Conservation (phyloP, 2,797 vertebrate genomes). For the Crenuchus spilurus region DNA sequence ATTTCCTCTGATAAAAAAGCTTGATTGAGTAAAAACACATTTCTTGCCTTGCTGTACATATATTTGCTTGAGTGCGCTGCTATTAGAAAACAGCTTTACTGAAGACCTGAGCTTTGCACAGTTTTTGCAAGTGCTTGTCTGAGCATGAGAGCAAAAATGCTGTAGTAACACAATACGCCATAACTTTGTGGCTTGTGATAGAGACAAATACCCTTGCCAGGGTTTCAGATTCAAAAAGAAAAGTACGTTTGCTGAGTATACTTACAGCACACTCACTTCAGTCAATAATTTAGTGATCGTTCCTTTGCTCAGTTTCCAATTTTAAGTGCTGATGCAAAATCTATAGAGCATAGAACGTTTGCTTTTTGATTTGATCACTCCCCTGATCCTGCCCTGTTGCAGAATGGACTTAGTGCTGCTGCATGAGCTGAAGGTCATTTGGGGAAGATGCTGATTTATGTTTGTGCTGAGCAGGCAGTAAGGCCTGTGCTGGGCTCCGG, state of each 20-base stretch:
- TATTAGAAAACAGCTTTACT: slow-evolving; percentile 14
- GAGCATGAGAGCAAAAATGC: slow-evolving; percentile 36
- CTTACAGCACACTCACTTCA: not conserved
- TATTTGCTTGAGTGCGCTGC: not conserved
- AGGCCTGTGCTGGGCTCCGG: slow-evolving; percentile 59
- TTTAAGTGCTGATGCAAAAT: slow-evolving; percentile 1
- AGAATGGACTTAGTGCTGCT: slow-evolving; percentile 20
- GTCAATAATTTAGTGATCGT: not conserved
- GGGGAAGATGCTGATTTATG: slow-evolving; percentile 42
- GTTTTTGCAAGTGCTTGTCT: slow-evolving; percentile 25
- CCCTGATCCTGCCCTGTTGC: slow-evolving; percentile 18
- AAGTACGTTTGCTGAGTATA: not conserved
- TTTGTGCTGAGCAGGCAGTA: slow-evolving; percentile 77
- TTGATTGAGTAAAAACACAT: slow-evolving; percentile 35
- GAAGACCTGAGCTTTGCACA: slow-evolving; percentile 15
- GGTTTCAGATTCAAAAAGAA: slow-evolving; percentile 14
- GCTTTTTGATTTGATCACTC: not conserved
- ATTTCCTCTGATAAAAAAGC: slow-evolving; percentile 23
- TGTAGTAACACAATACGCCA: slow-evolving; percentile 14
- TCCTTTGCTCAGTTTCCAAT: not conserved
- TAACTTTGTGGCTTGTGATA: not conserved
- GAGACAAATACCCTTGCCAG: not conserved
- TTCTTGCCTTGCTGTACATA: slow-evolving; percentile 29
- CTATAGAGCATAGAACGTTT: not conserved
- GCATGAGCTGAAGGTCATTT: slow-evolving; percentile 38